These are phyloP conservation scores for Sebastes flavidus DNA, from an alignment of 2,797 vertebrate genomes.

Conservation along the genomic window DNA sequence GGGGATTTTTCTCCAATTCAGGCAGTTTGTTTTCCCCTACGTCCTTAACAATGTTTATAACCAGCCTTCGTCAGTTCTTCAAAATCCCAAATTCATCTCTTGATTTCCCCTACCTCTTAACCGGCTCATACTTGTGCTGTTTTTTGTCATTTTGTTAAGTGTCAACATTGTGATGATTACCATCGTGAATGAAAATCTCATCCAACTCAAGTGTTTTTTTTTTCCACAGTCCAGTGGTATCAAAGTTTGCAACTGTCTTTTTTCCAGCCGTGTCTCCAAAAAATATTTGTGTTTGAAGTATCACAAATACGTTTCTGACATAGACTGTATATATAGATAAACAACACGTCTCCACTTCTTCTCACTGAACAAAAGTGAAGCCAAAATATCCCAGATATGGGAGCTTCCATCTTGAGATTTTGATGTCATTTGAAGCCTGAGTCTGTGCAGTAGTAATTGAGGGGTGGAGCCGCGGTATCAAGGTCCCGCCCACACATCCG, in stretches of 20 bases:
- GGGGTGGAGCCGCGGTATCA: too few species aligned
- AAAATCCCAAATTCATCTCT: conserved; percentile 10
- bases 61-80: conserved; percentile 43
- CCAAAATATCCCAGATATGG: too few species aligned
- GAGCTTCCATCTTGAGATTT: too few species aligned
- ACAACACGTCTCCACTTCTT: too few species aligned
- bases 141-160: not conserved
- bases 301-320: not conserved
- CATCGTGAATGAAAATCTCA: not conserved
- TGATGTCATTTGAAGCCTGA: too few species aligned
- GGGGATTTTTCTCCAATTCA: conserved; percentile 13
- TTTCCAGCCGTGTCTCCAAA: not conserved
- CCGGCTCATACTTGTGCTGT: not conserved
- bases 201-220: not conserved
- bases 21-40: conserved; percentile 35
- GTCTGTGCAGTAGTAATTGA: too few species aligned
- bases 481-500: too few species aligned
- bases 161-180: not conserved
- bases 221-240: not conserved
- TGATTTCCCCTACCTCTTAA: not conserved
- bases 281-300: not conserved
- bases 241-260: not conserved
- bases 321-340: too few species aligned
- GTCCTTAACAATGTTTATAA: conserved; percentile 46
- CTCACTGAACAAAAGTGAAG: too few species aligned